Evolutionary conservation across 2,888 invertebrate species (phyloP), one percentile per base, ranked within the genome.

Genomic region (Philhelius pedissequus): DNA sequence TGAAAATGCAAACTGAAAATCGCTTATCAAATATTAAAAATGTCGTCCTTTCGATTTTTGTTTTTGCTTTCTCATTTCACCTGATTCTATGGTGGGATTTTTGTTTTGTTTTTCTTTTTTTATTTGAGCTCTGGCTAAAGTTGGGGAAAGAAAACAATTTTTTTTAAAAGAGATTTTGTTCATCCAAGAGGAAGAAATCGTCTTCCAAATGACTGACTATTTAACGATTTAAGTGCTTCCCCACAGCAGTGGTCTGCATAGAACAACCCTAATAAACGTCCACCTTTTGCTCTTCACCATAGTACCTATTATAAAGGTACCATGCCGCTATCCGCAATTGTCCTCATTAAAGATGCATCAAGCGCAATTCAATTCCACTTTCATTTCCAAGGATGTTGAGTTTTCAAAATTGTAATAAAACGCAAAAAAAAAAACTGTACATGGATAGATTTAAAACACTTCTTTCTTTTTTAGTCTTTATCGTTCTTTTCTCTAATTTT

Each of bases 311-410:
- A 35, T 35, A 56, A 20, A 54, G 7, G 20, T 60, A 60, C 32
- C 35, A 22, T 66, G 4, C 30, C 27, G 2, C 20, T 48, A 48
- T 9, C 32, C 43, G 35, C 66, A 48, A 80, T 80, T 80, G 71
- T 80, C 66, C 80, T 84, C 80, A 84, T 84, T 84, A 84, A 84
- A 84, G 80, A 84, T 84, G 84, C 84, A 84, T 84, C 80, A 75
- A 80, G 80, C 75, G 80, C 80, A 76, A 84, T 84, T 84, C 80
- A 76, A 76, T 84, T 84, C 71, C 75, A 76, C 68, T 84, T 76
- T 35, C 18, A 18, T 32, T 48, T 30, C 58, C 27, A 58, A 66
- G 62, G 68, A 81, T 62, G 60, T 54, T 48, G 64, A 50, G 62
- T 68, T 68, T 27, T 45, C 7, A 38, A 68, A 25, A 35, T 56